Evolutionary conservation across 2,888 invertebrate species (phyloP), one percentile per base, ranked within the genome.

Genomic region (Aleiodes testaceus): DNA sequence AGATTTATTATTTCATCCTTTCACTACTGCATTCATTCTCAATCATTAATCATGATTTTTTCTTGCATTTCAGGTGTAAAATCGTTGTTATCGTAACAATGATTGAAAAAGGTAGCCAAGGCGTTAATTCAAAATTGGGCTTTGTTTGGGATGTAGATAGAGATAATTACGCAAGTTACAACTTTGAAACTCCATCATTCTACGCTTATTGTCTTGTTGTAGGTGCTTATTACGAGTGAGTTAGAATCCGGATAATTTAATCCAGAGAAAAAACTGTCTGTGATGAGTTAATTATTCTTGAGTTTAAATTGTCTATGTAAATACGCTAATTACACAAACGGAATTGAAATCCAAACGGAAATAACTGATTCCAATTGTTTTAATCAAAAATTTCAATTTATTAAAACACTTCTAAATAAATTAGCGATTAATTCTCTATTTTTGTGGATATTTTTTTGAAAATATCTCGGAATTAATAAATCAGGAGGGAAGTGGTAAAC

Each of bases 71-170:
- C 87, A 94, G 94, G 79, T 93, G 91, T 83, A 92, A 92, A 84
- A 88, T 93, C 64, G 87, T 93, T 70, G 91, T 91, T 20, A 82
- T 89, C 6, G 92, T 93, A 14, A 90, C 90, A 20, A 92, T 93
- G 69, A 92, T 92, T 11, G 93, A 94, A 83, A 91, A 92, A 73
- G 89, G 90, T 65, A 91, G 92, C 74, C 93, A 94, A 82, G 91
- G 92, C 69, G 87, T 93, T 52, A 89, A 90, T 67, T 87, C 90
- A 7, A 89, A 90, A 49, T 89, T 92, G 78, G 90, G 92, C 71
- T 93, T 93, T 83, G 85, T 93, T 18, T 93, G 93, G 93, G 93
- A 94, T 80, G 83, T 88, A 47, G 90, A 92, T 52, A 89, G 90
- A 65, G 94, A 94, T 79, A 88, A 89, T 66, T 93, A 91, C 82